These are phyloP conservation scores for Pachyramphus minor DNA, from an alignment of 2,113 vertebrate species.

Conservation along the genomic window DNA sequence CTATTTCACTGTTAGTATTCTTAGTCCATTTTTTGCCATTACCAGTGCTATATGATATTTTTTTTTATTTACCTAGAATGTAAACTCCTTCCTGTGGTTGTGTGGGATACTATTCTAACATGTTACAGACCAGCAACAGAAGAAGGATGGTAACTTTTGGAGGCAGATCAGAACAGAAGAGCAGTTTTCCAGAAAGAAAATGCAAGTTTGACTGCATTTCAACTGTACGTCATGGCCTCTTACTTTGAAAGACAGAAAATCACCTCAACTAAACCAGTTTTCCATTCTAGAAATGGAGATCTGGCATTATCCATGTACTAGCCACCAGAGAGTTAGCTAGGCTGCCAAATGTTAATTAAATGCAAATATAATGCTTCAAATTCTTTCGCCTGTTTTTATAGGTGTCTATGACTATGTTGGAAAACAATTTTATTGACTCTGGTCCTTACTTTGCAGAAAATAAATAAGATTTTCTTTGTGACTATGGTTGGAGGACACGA, in stretches of 20 bases:
- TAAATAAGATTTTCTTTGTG: conserved; percentile 18
- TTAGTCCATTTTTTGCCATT: neutral
- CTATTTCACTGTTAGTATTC: neutral
- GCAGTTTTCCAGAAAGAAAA: neutral
- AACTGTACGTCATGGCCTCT: neutral
- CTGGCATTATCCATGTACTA: neutral
- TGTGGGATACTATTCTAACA: neutral
- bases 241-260: neutral
- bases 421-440: neutral
- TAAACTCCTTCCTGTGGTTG: neutral
- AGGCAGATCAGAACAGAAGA: neutral
- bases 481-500: neutral
- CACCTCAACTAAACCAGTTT: neutral
- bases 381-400: neutral
- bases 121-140: neutral
- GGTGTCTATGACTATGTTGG: neutral
- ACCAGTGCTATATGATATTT: too few species aligned
- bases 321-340: neutral
- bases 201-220: neutral
- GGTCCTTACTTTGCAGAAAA: neutral
- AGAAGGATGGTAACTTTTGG: neutral
- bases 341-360: conserved; percentile 19
- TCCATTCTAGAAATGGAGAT: neutral
- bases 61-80: neutral
- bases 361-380: neutral